These are phyloP conservation scores for Ephydatia muelleri DNA, from an alignment of 37 sponge, comb jelly and placozoan species.

Conservation along the genomic window DNA sequence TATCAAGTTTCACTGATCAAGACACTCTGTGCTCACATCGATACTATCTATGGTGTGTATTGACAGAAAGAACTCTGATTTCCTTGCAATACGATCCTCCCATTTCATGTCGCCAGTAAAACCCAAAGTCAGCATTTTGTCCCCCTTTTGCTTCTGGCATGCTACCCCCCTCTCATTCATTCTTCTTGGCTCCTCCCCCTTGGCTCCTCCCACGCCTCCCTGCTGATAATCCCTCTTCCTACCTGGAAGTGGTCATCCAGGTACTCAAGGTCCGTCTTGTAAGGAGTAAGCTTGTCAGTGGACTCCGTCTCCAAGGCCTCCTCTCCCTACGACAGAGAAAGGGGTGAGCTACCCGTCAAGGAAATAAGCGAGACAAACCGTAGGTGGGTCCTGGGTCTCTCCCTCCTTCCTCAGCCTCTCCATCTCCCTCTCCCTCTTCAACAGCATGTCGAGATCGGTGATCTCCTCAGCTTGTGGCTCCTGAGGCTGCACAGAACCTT, in stretches of 20 bases:
- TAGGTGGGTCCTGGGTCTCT: not conserved
- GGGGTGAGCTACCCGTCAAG: not conserved
- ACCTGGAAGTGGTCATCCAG: slow-evolving; percentile 79
- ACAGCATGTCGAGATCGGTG: slow-evolving; percentile 44
- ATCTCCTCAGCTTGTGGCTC: not conserved
- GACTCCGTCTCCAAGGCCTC: slow-evolving; percentile 20
- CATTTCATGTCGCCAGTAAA: no score
- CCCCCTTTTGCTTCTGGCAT: no score
- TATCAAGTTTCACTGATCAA: no score
- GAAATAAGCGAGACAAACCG: not conserved
- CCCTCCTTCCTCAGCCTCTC: slow-evolving; percentile 33
- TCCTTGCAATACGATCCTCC: no score
- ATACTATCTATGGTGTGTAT: no score
- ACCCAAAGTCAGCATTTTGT: no score
- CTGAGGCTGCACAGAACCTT: not conserved
- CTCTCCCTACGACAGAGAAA: not conserved
- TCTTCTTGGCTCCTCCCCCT: no score
- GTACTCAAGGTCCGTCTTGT: slow-evolving; percentile 86
- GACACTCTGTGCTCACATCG: no score
- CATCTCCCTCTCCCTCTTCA: slow-evolving; percentile 42
- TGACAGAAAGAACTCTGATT: no score
- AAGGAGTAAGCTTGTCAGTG: slow-evolving; percentile 65
- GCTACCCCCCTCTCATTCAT: no score
- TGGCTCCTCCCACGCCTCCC: no score
- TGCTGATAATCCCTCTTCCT: not conserved